Evolutionary conservation across 2,797 vertebrate genomes (phyloP).

Genomic region (Lacerta bilineata): DNA sequence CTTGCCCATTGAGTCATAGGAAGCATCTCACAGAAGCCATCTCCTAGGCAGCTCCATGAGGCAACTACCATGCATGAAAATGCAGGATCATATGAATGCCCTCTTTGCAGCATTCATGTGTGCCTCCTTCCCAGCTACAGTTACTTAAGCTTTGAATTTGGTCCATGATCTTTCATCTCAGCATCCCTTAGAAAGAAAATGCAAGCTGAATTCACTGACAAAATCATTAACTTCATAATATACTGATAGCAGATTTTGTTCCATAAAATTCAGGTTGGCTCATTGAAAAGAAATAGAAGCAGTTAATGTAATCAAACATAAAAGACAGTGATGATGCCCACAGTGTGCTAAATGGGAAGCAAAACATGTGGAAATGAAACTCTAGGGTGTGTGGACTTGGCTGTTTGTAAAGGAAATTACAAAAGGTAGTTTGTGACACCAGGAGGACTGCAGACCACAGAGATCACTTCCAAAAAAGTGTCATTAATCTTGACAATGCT

Average conservation of each 20-base stretch:
- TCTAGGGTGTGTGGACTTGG: conserved; percentile 27
- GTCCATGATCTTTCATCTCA: conserved; percentile 16
- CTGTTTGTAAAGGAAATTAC: conserved; percentile 56
- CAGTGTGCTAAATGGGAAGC: conserved; percentile 66
- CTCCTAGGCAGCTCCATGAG: not conserved
- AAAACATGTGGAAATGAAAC: conserved; percentile 54
- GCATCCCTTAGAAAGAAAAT: conserved; percentile 45
- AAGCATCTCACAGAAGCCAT: not conserved
- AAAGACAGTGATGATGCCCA: conserved; percentile 57
- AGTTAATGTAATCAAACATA: conserved; percentile 54
- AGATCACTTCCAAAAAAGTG: conserved; percentile 69
- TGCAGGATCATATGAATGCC: conserved; percentile 10
- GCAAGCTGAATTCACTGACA: conserved; percentile 55
- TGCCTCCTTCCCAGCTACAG: not conserved
- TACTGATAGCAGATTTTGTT: conserved; percentile 56
- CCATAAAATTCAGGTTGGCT: conserved; percentile 40
- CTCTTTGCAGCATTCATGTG: not conserved
- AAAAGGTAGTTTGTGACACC: conserved; percentile 67
- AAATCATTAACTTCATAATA: conserved; percentile 53
- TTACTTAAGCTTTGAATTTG: not conserved
- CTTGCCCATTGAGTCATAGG: conserved; percentile 1
- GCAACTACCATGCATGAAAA: conserved; percentile 13
- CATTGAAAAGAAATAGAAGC: conserved; percentile 56
- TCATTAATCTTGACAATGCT: conserved; percentile 77
- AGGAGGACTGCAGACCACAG: conserved; percentile 67